A percentile compares a stretch with the other conserved stretches of the same genome.
These are phyloP conservation scores for Micropoecilia bifurca DNA, from an alignment of 2,797 vertebrate genomes.

Conservation along the genomic window DNA sequence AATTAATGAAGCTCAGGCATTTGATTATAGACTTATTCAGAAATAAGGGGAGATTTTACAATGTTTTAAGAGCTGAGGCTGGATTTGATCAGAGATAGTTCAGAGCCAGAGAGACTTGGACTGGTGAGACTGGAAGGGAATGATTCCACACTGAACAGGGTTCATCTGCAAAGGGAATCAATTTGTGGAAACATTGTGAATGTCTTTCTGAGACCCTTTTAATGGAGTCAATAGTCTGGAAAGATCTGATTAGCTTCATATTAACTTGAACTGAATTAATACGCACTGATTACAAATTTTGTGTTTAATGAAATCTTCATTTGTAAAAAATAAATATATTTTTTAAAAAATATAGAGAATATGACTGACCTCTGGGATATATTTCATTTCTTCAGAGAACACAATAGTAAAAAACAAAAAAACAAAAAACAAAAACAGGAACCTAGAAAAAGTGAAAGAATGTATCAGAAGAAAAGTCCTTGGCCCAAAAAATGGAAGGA, in stretches of 20 bases:
- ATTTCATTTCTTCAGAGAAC: background rate
- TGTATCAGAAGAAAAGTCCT: slow-evolving; percentile 73
- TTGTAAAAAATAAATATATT: background rate
- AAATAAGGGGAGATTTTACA: background rate
- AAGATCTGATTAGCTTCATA: background rate
- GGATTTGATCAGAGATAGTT: background rate
- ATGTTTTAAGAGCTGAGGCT: background rate
- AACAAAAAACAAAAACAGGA: background rate
- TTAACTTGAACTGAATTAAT: background rate
- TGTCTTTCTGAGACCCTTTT: background rate
- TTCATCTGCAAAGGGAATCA: background rate
- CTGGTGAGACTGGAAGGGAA: background rate
- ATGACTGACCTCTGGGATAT: background rate
- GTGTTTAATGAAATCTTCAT: background rate
- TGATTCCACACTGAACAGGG: background rate
- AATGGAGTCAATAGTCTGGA: background rate
- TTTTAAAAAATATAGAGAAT: background rate
- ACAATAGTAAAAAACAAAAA: slow-evolving; percentile 1
- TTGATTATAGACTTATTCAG: background rate
- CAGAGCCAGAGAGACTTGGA: background rate
- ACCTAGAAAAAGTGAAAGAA: slow-evolving; percentile 16
- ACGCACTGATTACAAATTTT: background rate
- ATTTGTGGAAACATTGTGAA: background rate
- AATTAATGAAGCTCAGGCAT: background rate
- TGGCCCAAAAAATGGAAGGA: slow-evolving; percentile 76